These are phyloP conservation scores for Sus scrofa DNA, from an alignment of 2,113 vertebrate genomes.

Conservation along the genomic window T2T-Sscrofa CM000823.6:828501-829000, in stretches of 20 bases:
- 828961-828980: background rate
- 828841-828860: background rate
- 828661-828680: background rate
- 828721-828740: background rate
- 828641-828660: background rate
- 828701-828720: background rate
- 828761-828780: background rate
- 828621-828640: background rate
- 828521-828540: background rate
- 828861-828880: background rate
- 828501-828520: background rate
- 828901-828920: background rate
- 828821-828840: too few relatives aligned
- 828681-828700: background rate
- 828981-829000: background rate
- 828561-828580: background rate
- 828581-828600: background rate
- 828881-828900: background rate
- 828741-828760: background rate
- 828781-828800: too few relatives aligned
- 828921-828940: background rate
- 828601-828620: background rate
- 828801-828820: too few relatives aligned
- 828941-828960: too few relatives aligned
- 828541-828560: fast-evolving